Conservation (phyloP, 2,797 vertebrate genomes). For the Enteromius viviparus region DNA sequence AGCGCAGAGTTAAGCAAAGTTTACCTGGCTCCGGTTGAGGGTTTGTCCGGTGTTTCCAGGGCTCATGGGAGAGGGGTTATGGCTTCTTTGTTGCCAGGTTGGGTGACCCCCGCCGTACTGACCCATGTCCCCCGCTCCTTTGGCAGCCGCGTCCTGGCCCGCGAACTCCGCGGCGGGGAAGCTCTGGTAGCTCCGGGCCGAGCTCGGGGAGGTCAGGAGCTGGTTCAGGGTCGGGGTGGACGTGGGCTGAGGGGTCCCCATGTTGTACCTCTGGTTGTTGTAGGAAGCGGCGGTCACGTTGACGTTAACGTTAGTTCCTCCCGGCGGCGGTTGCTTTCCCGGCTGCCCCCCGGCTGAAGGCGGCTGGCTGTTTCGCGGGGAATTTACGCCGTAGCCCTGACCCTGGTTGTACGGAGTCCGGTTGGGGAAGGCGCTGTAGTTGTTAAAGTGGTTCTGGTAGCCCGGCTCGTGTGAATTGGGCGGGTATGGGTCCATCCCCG, state of each 20-base stretch:
- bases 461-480: conserved; percentile 91
- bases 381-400: conserved; percentile 90
- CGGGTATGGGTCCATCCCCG: conserved; percentile 86
- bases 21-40: conserved; percentile 91
- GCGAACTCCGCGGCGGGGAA: conserved; percentile 90
- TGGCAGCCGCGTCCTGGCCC: conserved; percentile 87
- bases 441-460: conserved; percentile 95
- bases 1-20: conserved; percentile 63
- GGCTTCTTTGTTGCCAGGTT: conserved; percentile 91
- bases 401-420: conserved; percentile 87
- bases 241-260: conserved; percentile 87
- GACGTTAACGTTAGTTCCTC: conserved; percentile 71
- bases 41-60: conserved; percentile 89
- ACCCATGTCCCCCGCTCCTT: conserved; percentile 83
- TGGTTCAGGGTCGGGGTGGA: conserved; percentile 95
- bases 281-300: conserved; percentile 76
- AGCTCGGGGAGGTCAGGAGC: conserved; percentile 95
- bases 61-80: conserved; percentile 92
- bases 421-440: conserved; percentile 87
- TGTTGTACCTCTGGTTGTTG: conserved; percentile 80
- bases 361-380: conserved; percentile 84
- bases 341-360: conserved; percentile 86
- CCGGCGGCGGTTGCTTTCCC: conserved; percentile 80
- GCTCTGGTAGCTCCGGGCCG: conserved; percentile 88
- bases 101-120: conserved; percentile 83